phyloP scores from a whole-genome alignment of 2,888 invertebrate species.

The Steinernema hermaphroditum region DNA sequence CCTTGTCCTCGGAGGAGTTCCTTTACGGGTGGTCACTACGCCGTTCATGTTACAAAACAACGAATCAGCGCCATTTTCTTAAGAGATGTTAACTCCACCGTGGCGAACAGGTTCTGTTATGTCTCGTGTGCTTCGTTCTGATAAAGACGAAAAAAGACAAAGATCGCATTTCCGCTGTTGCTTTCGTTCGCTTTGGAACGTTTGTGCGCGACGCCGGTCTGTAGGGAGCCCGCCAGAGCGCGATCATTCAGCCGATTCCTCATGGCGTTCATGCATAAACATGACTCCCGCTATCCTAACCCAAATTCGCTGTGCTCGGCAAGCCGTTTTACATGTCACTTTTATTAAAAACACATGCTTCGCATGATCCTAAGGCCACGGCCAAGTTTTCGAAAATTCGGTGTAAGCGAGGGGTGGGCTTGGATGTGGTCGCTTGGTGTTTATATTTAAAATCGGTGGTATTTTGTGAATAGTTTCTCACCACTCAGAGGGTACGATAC shows the following conservation, averaged over 20 bases:
- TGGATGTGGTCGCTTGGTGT: not conserved
- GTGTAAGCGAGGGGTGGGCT: too few species aligned
- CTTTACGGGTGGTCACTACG: too few species aligned
- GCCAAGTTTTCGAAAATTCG: constrained; percentile 24
- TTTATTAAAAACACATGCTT: constrained; percentile 8
- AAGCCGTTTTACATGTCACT: not conserved
- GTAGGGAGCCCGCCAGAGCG: too few species aligned
- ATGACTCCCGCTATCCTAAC: constrained; percentile 2
- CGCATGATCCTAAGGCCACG: not conserved
- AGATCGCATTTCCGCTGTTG: not conserved
- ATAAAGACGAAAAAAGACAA: not conserved
- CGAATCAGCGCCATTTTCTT: not conserved
- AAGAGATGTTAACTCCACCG: not conserved
- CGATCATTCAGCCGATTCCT: not conserved
- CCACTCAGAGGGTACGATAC: too few species aligned
- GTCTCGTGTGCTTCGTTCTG: not conserved
- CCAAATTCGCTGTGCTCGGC: not conserved
- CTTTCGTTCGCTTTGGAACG: not conserved
- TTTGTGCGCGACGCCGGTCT: too few species aligned
- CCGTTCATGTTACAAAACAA: too few species aligned
- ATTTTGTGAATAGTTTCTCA: not conserved
- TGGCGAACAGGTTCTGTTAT: not conserved
- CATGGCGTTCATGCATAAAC: not conserved
- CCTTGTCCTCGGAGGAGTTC: too few species aligned
- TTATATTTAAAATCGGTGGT: too few species aligned